These are phyloP conservation scores for Pandemis cinnamomeana DNA, from an alignment of 2,888 invertebrate genomes.

Conservation along the genomic window DNA sequence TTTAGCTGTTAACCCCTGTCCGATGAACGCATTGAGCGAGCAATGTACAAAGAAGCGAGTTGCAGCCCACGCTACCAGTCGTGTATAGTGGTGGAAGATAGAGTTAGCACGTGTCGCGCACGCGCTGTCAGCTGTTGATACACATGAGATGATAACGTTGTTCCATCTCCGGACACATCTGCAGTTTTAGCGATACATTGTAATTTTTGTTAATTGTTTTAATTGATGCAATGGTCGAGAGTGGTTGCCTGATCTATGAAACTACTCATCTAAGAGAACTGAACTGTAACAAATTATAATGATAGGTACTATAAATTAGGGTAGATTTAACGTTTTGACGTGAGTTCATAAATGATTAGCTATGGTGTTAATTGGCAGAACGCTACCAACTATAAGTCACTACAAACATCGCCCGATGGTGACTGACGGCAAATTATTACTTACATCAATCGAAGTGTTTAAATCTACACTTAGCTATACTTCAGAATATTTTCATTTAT, in stretches of 20 bases:
- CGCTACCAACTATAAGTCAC: too few relatives aligned
- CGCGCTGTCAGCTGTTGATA: constrained; percentile 66
- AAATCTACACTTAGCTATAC: too few relatives aligned
- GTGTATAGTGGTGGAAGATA: constrained; percentile 45
- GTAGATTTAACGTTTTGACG: too few relatives aligned
- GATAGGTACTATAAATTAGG: too few relatives aligned
- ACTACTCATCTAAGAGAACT: not conserved
- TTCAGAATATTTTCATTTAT: not conserved
- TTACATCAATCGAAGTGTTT: too few relatives aligned
- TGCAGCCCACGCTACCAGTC: not conserved
- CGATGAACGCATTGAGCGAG: not conserved
- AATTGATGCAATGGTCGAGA: not conserved
- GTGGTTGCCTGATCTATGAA: not conserved
- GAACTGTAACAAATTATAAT: too few relatives aligned
- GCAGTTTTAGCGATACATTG: not conserved
- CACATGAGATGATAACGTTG: constrained; percentile 55
- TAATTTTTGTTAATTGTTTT: not conserved
- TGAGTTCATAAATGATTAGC: too few relatives aligned
- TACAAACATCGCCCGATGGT: too few relatives aligned
- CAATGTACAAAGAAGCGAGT: not conserved
- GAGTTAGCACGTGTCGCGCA: constrained; percentile 63
- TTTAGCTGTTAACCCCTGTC: not conserved
- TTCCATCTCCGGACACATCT: constrained; percentile 22
- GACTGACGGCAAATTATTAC: too few relatives aligned
- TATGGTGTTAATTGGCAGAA: too few relatives aligned